Conservation (phyloP, 1,140 invertebrate species). For the Paraescarpia echinospica region DNA sequence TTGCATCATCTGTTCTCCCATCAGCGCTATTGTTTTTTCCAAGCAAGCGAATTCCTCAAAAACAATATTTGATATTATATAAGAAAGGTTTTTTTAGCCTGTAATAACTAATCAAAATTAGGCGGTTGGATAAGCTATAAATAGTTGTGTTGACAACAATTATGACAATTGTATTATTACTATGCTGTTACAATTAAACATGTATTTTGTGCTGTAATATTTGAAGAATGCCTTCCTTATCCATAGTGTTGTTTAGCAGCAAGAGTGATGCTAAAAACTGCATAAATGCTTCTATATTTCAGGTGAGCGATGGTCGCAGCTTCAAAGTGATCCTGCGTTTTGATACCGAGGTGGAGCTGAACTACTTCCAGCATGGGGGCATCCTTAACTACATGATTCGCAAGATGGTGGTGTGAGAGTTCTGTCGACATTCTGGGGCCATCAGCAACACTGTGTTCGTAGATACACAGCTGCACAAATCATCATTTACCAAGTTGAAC, state of each 20-base stretch:
- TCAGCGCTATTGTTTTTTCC: too few relatives aligned
- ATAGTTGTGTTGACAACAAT: too few relatives aligned
- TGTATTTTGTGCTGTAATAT: neutral
- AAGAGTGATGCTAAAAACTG: neutral
- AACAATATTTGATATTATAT: too few relatives aligned
- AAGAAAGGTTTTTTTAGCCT: constrained; percentile 11
- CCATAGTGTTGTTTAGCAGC: neutral
- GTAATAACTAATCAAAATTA: too few relatives aligned
- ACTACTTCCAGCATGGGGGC: constrained; percentile 90
- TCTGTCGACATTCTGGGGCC: neutral
- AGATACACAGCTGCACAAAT: neutral
- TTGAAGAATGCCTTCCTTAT: neutral
- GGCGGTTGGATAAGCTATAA: too few relatives aligned
- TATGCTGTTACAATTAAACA: neutral
- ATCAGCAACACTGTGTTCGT: neutral
- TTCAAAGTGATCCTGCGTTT: constrained; percentile 83
- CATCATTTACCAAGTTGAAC: neutral
- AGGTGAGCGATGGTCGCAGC: constrained; percentile 59
- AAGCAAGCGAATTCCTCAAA: too few relatives aligned
- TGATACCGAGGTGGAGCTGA: constrained; percentile 97
- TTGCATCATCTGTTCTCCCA: too few relatives aligned
- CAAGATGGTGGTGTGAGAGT: constrained; percentile 39
- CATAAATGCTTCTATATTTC: constrained; percentile 20
- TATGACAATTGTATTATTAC: too few relatives aligned
- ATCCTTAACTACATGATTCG: constrained; percentile 98